phyloP scores from a whole-genome alignment of 2,113 vertebrate genomes.

The Porphyrio hochstetteri region DNA sequence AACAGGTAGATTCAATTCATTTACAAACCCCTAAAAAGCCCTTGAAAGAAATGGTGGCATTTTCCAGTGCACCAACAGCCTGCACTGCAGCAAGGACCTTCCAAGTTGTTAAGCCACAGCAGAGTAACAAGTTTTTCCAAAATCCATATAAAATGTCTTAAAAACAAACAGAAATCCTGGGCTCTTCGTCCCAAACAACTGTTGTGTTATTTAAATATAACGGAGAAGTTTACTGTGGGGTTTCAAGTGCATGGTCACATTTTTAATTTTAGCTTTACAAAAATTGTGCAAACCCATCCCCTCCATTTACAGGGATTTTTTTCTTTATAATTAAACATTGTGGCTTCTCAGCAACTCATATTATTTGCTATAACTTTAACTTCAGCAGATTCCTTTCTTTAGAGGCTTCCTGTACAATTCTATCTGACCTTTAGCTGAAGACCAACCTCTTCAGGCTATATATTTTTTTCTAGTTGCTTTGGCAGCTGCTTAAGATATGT shows the following conservation, averaged over 20 bases:
- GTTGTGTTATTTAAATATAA: not conserved
- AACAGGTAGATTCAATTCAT: not conserved
- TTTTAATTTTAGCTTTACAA: slow-evolving; percentile 15
- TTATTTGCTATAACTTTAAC: slow-evolving; percentile 29
- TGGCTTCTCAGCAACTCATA: slow-evolving; percentile 23
- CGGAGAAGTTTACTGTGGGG: not conserved
- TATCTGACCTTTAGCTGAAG: slow-evolving; percentile 58
- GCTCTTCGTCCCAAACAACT: not conserved
- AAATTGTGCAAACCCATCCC: slow-evolving; percentile 12
- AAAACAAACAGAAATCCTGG: not conserved
- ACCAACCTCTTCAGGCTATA: slow-evolving; percentile 31
- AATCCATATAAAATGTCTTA: not conserved
- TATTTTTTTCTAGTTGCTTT: slow-evolving; percentile 38
- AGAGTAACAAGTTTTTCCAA: not conserved
- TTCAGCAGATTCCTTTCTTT: slow-evolving; percentile 62
- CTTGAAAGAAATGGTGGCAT: not conserved
- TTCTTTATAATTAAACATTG: not conserved
- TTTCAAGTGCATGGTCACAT: not conserved
- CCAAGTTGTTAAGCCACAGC: not conserved
- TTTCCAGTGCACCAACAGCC: not conserved
- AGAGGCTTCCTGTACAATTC: slow-evolving; percentile 59
- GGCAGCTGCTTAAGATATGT: slow-evolving; percentile 42
- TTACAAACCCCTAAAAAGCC: not conserved
- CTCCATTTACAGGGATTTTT: not conserved
- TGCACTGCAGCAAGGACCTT: not conserved